Conservation (phyloP, 37 sponge, comb jelly and placozoan genomes). For the Oopsacas minuta region DNA sequence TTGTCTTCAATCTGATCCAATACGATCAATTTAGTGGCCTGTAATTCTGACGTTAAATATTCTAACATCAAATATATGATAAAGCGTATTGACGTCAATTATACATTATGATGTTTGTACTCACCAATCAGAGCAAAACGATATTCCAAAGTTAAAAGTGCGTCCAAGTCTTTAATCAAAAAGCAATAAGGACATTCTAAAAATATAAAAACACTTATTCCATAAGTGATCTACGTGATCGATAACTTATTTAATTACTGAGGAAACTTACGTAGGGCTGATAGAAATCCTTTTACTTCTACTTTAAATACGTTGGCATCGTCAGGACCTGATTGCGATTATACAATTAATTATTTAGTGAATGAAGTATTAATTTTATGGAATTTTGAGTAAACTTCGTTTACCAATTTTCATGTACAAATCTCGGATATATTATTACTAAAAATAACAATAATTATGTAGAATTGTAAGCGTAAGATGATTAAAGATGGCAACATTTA, state of each 20-base stretch:
- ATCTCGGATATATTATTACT: too few relatives aligned
- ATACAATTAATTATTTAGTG: background rate
- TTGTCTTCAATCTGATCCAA: background rate
- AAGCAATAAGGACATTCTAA: background rate
- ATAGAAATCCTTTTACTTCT: background rate
- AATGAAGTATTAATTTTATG: too few relatives aligned
- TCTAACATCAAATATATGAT: too few relatives aligned
- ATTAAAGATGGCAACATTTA: too few relatives aligned
- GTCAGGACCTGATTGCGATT: background rate
- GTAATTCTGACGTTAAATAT: background rate
- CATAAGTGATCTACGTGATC: background rate
- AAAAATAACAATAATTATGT: too few relatives aligned
- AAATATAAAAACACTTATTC: background rate
- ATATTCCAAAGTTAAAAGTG: background rate
- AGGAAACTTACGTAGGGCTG: background rate
- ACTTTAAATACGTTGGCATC: background rate
- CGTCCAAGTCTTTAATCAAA: background rate
- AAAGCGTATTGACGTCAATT: too few relatives aligned
- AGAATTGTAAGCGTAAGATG: too few relatives aligned
- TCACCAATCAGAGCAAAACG: slow-evolving; percentile 4
- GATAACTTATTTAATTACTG: background rate
- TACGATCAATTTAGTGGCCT: background rate
- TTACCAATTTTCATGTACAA: too few relatives aligned
- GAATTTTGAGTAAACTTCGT: too few relatives aligned
- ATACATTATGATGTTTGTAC: background rate